These are phyloP conservation scores for Cephalotes varians DNA, from an alignment of 2,888 invertebrate genomes.

Conservation along the genomic window DNA sequence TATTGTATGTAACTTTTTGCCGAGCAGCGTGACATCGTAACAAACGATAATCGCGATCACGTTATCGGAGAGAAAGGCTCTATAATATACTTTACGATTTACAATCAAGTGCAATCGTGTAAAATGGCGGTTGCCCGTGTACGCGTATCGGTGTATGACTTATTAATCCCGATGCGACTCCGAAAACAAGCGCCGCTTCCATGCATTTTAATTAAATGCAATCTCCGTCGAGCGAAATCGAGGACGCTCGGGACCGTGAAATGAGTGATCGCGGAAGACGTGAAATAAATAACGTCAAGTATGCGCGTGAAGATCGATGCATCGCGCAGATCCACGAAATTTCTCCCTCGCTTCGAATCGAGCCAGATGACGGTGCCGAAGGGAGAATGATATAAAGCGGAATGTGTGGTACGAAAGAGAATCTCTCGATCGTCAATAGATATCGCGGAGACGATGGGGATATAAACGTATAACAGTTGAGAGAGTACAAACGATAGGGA, in stretches of 20 bases:
- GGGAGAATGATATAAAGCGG: not conserved
- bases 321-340: not conserved
- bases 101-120: constrained; percentile 31
- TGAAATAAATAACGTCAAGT: constrained; percentile 26
- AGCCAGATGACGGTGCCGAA: not conserved
- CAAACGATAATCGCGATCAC: constrained; percentile 42
- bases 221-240: constrained; percentile 60
- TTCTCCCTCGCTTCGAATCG: not conserved
- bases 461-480: constrained; percentile 33
- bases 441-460: constrained; percentile 10
- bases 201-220: constrained; percentile 74
- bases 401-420: not conserved
- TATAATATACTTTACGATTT: constrained; percentile 45
- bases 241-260: constrained; percentile 29
- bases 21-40: constrained; percentile 30
- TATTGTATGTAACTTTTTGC: constrained; percentile 23
- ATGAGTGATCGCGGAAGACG: constrained; percentile 64
- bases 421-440: constrained; percentile 2
- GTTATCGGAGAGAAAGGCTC: not conserved
- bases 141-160: constrained; percentile 60
- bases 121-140: constrained; percentile 6
- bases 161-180: constrained; percentile 71
- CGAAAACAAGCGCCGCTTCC: constrained; percentile 65
- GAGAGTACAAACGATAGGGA: constrained; percentile 19
- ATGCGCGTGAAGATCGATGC: not conserved